Base-by-base conservation (phyloP, 2,797 vertebrate species). In the Microctenopoma stevenorrisi region DNA sequence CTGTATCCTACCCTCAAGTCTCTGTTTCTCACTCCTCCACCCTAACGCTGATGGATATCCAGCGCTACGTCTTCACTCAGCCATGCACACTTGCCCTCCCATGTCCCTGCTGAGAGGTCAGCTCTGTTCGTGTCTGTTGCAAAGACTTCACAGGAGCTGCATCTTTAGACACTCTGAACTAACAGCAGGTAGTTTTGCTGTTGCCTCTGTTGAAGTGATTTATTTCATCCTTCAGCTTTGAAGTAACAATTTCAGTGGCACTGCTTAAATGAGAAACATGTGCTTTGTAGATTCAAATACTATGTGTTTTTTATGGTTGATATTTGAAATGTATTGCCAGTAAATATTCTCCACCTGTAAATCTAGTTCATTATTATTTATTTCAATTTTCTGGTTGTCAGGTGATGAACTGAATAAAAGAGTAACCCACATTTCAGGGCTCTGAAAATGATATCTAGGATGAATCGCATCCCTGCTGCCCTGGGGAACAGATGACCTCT, bases 61-160 rank as follows among this genome's bases (percentile, higher is more conserved):
- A 76, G 84, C 51, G 15, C 72, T 85, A 84, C 74, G 72, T 88
- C 87, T 91, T 84, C 82, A 87, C 75, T 89, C 87, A 88, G 82
- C 83, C 85, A 30, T 87, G 81, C 84, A 79, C 64, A 44, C 79
- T 85, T 64, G 76, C 58, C 78, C 76, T 84, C 78, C 64, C 48
- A 54, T 85, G 74, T 79, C 70, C 78, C 81, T 47, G 70, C 86
- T 81, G 83, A 78, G 88, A 82, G 90, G 86, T 89, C 90, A 82
- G 79, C 79, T 78, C 77, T 37, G 66, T 54, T 72, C 68, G n/a
- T 62, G 72, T 69, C 69, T 68, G 67, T 2, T 71, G 63, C 57
- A 76, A 84, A 82, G 69, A 68, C 85, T 83, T 85, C 70, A 74
- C 72, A 55, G 78, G 53, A 65, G 61, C 63, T 7, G 15, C 63